These are phyloP conservation scores for Ophioderma brevispina DNA, from an alignment of 35 echinoderm and acorn worm genomes.

Conservation along the genomic window DNA sequence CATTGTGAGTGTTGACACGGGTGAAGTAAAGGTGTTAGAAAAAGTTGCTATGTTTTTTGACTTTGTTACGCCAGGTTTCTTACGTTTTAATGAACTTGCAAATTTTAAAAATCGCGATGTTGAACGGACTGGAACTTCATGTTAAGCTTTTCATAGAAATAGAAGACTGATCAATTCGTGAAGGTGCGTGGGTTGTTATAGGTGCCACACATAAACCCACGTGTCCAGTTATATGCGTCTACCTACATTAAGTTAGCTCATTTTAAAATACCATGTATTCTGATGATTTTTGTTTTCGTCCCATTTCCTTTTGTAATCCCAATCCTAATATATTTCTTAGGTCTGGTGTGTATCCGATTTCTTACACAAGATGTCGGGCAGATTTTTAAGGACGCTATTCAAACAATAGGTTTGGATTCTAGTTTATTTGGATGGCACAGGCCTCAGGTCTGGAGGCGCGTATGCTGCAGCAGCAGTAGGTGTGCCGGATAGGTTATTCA, in stretches of 20 bases:
- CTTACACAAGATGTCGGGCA: constrained; percentile 46
- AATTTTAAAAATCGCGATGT: neutral
- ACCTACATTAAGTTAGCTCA: neutral
- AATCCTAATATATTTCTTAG: neutral
- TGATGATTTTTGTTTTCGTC: neutral
- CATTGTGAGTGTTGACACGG: neutral
- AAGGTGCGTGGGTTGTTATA: constrained; percentile 28
- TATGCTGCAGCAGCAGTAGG: constrained; percentile 17
- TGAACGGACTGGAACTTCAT: neutral
- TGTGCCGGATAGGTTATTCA: constrained; percentile 31
- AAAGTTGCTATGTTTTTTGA: neutral
- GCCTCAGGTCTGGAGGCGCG: constrained; percentile 24
- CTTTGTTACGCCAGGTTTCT: neutral
- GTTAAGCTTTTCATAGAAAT: neutral
- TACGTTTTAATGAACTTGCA: neutral
- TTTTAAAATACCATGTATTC: neutral
- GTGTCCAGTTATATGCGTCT: neutral
- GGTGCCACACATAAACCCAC: neutral
- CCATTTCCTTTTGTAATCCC: neutral
- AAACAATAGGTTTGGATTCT: neutral
- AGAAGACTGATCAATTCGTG: neutral
- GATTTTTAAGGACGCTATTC: neutral
- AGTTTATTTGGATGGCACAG: constrained; percentile 31
- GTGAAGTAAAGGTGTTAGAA: neutral
- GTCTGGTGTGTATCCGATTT: neutral